A percentile compares a stretch with the other conserved stretches of the same genome.
phyloP scores from a whole-genome alignment of 2,113 vertebrate species.

The Neotragus moschatus region DNA sequence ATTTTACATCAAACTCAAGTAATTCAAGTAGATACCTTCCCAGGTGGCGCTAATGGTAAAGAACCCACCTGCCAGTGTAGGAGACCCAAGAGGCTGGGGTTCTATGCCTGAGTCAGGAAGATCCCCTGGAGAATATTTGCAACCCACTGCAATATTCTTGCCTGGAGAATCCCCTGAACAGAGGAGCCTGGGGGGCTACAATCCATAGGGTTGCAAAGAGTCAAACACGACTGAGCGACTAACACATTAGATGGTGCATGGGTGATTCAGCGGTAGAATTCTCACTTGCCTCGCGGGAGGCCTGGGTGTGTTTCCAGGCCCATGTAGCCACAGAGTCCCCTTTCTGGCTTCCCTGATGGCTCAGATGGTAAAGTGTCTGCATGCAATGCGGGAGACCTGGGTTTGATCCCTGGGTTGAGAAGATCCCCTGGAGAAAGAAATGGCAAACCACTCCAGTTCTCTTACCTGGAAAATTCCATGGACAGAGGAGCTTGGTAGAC shows the following conservation, averaged over 20 bases:
- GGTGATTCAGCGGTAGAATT: neutral
- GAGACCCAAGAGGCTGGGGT: neutral
- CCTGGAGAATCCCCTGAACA: neutral
- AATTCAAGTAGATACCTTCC: neutral
- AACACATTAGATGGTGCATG: neutral
- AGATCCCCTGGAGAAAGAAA: neutral
- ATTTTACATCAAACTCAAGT: neutral
- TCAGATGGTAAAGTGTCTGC: neutral
- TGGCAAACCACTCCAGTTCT: neutral
- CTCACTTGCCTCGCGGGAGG: rapidly evolving
- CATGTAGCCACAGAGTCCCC: neutral
- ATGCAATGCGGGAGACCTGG: neutral
- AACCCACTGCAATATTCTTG: neutral
- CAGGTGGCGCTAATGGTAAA: neutral
- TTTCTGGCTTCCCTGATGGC: neutral
- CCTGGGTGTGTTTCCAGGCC: neutral
- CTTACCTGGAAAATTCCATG: neutral
- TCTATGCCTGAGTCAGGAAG: neutral
- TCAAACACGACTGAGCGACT: rapidly evolving
- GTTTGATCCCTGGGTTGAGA: neutral
- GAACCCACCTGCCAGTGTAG: neutral
- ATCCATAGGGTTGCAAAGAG: neutral
- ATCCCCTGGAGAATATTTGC: neutral
- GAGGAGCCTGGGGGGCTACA: neutral
- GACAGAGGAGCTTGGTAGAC: neutral